These are phyloP conservation scores for Fragum fragum DNA, from an alignment of 2,888 invertebrate species.

Conservation along the genomic window DNA sequence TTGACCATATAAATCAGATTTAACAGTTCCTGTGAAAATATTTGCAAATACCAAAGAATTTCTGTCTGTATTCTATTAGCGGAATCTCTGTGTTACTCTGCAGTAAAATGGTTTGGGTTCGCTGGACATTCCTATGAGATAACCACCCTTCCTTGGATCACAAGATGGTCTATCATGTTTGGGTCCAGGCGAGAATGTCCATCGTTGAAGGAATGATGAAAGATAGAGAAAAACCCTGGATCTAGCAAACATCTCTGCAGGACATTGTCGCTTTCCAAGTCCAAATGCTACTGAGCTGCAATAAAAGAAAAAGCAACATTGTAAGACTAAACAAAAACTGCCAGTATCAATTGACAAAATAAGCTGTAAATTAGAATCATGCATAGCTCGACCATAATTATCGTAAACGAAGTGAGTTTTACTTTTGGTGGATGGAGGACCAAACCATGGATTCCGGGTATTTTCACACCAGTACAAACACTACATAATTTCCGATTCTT, in stretches of 20 bases:
- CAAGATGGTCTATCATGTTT: not conserved
- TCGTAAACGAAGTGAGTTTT: not conserved
- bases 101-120: slow-evolving; percentile 23
- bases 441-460: not conserved
- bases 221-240: slow-evolving; percentile 14
- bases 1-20: no score
- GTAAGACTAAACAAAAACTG: no score
- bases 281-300: not conserved
- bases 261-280: slow-evolving; percentile 13
- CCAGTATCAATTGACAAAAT: no score
- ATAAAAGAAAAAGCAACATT: not conserved
- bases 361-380: no score
- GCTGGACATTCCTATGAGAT: slow-evolving; percentile 8
- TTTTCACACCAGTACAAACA: no score
- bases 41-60: no score
- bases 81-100: not conserved
- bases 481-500: no score
- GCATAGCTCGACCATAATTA: no score
- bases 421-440: not conserved
- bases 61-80: no score
- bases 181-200: not conserved
- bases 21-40: no score
- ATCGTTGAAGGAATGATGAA: not conserved
- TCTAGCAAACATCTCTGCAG: slow-evolving; percentile 20
- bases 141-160: slow-evolving; percentile 6